Evolutionary conservation across 2,113 vertebrate species (phyloP).

Genomic region (Embiotoca jacksoni): DNA sequence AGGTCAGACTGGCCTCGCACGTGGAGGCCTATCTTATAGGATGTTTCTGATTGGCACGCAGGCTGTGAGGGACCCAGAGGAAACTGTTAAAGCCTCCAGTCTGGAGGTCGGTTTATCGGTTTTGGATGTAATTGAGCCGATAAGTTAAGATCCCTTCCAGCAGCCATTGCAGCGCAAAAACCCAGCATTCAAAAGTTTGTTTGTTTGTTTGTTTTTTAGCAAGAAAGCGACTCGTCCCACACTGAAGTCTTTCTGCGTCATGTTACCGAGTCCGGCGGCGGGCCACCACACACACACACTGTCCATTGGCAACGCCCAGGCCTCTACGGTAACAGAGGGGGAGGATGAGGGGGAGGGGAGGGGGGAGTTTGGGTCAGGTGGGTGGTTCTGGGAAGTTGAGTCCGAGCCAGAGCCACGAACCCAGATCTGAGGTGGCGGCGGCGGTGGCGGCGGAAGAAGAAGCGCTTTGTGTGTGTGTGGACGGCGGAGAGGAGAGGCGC

Average conservation of each 20-base stretch:
- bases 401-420: conserved; percentile 74
- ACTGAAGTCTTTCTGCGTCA: conserved; percentile 51
- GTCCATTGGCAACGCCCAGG: conserved; percentile 52
- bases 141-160: conserved; percentile 39
- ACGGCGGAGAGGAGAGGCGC: conserved; percentile 80
- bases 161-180: conserved; percentile 54
- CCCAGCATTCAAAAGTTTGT: conserved; percentile 48
- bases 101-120: conserved; percentile 27
- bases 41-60: conserved; percentile 69
- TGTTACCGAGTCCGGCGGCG: conserved; percentile 40
- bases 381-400: conserved; percentile 70
- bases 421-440: conserved; percentile 74
- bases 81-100: conserved; percentile 1
- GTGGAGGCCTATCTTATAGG: conserved; percentile 67
- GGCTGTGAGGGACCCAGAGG: conserved; percentile 47
- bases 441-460: conserved; percentile 75
- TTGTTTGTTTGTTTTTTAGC: conserved; percentile 15
- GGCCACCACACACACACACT: conserved; percentile 60
- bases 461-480: conserved; percentile 67
- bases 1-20: conserved; percentile 60
- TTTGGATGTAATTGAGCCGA: not conserved
- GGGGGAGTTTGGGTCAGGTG: conserved; percentile 66
- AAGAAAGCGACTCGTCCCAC: conserved; percentile 56
- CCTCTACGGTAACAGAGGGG: conserved; percentile 51
- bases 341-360: conserved; percentile 39